Base-by-base conservation (phyloP, 2,888 invertebrate species). In the Tetragonisca angustula region DNA sequence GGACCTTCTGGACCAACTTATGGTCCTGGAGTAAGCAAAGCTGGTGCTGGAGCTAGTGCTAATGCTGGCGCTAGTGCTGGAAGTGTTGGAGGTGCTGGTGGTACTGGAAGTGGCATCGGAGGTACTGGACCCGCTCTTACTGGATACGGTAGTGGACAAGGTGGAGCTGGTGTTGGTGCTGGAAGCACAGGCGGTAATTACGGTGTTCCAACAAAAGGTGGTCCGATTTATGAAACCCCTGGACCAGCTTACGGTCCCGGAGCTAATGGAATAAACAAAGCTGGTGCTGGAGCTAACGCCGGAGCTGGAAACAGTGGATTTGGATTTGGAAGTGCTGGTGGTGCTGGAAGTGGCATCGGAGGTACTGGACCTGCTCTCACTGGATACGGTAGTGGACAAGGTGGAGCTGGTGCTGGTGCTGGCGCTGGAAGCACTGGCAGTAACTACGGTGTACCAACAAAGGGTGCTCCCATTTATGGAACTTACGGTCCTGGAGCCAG, bases 301-400 rank as follows among this genome's bases (percentile, higher is more conserved):
- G 27, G 50, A 1, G 43, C 43, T 43, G 43, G 43, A 43, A 43
- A 9, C 11, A 43, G 0, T 43, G 36, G 36, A 36, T 36, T 36
- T 36, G 83, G 77, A 15, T 5, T 24, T 19, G 79, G 62, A 68
- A 43, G 54, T 9, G 24, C n/a, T 15, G 67, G n/a, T 4, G 49
- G 19, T 3, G 9, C 56, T 56, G 56, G 54, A 54, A 64, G n/a
- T 21, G 52, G 52, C 24, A 24, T 3, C 76, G 67, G 49, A 32
- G 77, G 15, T 13, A 43, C 43, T 43, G 43, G 43, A 43, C 43
- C 43, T 43, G 43, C 11, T 43, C 43, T 9, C 9, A 43, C 43
- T 43, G 43, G 43, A 43, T 43, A 43, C 43, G 43, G 43, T 9
- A 43, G 43, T 43, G 43, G 43, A 43, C 43, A 43, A 43, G 43